Percentiles rank a stretch among this genome's conserved stretches.
Evolutionary conservation across 2,797 vertebrate genomes (phyloP).

Genomic region (Varecia variegata): DNA sequence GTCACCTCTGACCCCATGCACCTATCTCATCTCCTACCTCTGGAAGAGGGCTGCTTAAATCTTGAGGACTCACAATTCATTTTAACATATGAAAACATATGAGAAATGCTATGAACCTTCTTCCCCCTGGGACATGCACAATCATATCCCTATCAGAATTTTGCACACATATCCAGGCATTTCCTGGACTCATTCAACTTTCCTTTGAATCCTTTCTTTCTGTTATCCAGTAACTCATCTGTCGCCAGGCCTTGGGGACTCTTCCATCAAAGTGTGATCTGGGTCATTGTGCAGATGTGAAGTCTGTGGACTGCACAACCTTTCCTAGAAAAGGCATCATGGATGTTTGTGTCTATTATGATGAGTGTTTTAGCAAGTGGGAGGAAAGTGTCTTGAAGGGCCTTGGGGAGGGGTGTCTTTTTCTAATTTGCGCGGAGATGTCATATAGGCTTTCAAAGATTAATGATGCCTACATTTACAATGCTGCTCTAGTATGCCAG

Average conservation of each 20-base stretch:
- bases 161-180: background rate
- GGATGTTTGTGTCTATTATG: background rate
- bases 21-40: background rate
- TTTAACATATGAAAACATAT: background rate
- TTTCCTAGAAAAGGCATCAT: background rate
- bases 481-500: background rate
- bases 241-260: background rate
- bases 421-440: background rate
- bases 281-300: background rate
- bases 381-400: background rate
- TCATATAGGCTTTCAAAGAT: background rate
- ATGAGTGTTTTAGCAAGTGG: background rate
- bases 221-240: background rate
- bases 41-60: background rate
- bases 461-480: background rate
- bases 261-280: background rate
- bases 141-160: background rate
- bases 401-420: background rate
- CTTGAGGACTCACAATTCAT: background rate
- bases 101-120: background rate
- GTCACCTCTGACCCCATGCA: background rate
- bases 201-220: background rate
- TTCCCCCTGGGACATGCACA: background rate
- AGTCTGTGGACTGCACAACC: background rate
- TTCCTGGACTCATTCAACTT: background rate